Base-by-base conservation (phyloP, 2,888 invertebrate genomes). In the Norana najaformis region DNA sequence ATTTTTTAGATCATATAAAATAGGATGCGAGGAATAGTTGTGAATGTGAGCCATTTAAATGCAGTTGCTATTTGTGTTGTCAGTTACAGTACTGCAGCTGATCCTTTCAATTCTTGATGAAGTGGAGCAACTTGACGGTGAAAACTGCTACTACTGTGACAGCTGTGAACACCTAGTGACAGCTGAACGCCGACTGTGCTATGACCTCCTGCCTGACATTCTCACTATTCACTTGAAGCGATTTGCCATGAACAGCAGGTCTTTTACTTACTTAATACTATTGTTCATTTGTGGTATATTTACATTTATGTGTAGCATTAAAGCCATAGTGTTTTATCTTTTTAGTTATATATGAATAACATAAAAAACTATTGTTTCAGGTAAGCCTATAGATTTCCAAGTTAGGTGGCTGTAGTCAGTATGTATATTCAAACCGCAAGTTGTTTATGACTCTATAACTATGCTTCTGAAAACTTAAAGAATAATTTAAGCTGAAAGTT, bases 171-270 rank as follows among this genome's bases (percentile, higher is more conserved):
- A 11, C 11, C 85, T 85, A 37, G 85, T 85, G 85, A 85, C 35
- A 37, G 85, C 85, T 8, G 85, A 85, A 37, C 85, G 85, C 6
- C 85, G 85, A 36, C 34, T 85, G 36, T 36, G 36, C 37, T 85
- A 85, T 23, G 85, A 85, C 35, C 35, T 85, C 35, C 85, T 85
- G 35, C 85, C 85, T 20, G 34, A 85, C 34, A 85, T 85, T 85
- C 37, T 85, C 36, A 85, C 85, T 35, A 85, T 85, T 85, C 85
- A 85, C 85, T 85, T 85, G 85, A 85, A 85, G 85, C 85, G 85
- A 35, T 85, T 85, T 85, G 85, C 85, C 20, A 85, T 69, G 69
- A 30, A 37, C 85, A 85, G 85, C 85, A 85, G 85, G 85, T 85
- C 37, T 85, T 34, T 20, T 83, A 30, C 18, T n/a, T 83, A 83